Evolutionary conservation across 1,140 invertebrate genomes (phyloP), one percentile per base, ranked within the genome.

Genomic region (Drosophila murphyi): DNA sequence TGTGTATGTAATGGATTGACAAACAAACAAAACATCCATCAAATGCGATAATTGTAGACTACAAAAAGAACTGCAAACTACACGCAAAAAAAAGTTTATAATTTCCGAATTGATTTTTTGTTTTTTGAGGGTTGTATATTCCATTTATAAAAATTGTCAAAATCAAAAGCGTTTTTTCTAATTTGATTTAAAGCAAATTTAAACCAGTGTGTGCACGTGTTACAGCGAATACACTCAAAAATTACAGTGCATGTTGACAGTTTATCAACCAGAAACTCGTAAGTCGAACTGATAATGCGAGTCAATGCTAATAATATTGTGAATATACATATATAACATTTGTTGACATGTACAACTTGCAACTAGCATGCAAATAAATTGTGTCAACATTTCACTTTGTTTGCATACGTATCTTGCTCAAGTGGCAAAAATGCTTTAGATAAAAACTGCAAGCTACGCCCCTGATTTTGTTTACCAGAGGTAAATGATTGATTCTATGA

Each of bases 351-450:
- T n/a, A 34, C 71, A 50, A 55, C 60, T 83, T 64, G 56, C 64
- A 47, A 34, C 43, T 63, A 32, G 37, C 70, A 75, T 75, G 50
- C 60, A 75, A 75, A 75, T 71, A 71, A 54, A 39, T 71, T 64
- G 52, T 63, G 72, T 75, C 59, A 71, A 75, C 39, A 59, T 52
- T 69, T 48, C 60, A 35, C 51, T 68, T 56, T 78, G 39, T 78
- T 78, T 78, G 67, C 65, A 20, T 50, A 68, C 68, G 48, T 80
- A 57, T 71, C 12, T 57, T n/a, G 39, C 29, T 61, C 50, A 76
- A 80, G 76, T 72, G 60, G 39, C 12, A 73, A 77, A 73, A 77
- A 61, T 43, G 41, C 60, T 43, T 77, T 48, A 62, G 60, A 74
- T 48, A 74, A 41, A 54, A 41, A 59, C 6, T 47, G 2, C 34